A percentile compares a stretch with the other conserved stretches of the same genome.
phyloP scores from a whole-genome alignment of 2,797 vertebrate genomes.

The Emydoidea blandingii region DNA sequence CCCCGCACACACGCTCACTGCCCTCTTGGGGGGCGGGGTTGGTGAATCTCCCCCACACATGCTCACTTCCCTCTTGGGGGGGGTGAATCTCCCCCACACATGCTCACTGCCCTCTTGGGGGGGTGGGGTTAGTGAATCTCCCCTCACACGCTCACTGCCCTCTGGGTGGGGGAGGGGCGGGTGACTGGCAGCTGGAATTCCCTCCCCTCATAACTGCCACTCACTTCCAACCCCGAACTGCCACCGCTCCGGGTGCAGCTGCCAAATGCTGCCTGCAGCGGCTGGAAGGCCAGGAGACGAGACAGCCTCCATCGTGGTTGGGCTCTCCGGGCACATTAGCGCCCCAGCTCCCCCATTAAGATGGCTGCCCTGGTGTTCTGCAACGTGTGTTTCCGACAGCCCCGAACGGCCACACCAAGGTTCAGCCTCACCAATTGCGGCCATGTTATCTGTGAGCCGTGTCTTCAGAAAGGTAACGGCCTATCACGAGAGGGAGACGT shows the following conservation, averaged over 20 bases:
- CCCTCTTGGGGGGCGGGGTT: too few relatives aligned
- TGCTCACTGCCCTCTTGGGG: accelerated
- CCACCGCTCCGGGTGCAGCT: neutral
- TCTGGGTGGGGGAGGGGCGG: neutral
- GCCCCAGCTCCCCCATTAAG: accelerated
- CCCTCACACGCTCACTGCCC: too few relatives aligned
- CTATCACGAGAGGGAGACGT: neutral
- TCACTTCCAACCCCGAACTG: neutral
- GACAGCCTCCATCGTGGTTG: neutral
- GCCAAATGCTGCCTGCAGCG: neutral
- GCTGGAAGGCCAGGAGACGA: neutral
- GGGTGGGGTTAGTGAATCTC: accelerated
- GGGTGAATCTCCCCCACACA: too few relatives aligned
- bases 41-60: too few relatives aligned
- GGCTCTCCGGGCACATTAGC: neutral
- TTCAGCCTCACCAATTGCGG: conserved; percentile 90
- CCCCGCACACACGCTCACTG: accelerated
- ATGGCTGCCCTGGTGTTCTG: conserved; percentile 88
- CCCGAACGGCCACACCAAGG: conserved; percentile 62
- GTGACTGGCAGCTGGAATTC: neutral
- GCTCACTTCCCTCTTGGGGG: too few relatives aligned
- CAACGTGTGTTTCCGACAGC: conserved; percentile 87
- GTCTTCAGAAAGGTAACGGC: conserved; percentile 88
- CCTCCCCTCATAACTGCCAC: neutral
- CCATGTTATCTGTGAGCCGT: conserved; percentile 89